Evolutionary conservation across 2,797 vertebrate species (phyloP).

Genomic region (Chromobotia macracanthus): DNA sequence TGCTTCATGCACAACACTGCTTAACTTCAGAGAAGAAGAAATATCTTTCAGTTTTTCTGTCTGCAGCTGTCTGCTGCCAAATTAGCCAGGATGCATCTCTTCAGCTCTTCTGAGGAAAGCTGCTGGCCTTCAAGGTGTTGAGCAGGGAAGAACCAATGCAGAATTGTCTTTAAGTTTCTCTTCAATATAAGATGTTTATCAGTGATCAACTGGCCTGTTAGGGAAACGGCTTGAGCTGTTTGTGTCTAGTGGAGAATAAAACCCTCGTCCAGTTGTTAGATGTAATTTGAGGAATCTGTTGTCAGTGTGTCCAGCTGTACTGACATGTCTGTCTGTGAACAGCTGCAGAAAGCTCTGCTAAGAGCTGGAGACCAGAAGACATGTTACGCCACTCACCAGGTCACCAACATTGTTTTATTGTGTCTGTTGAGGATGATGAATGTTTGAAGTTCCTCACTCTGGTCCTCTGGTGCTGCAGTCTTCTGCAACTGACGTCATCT

Average conservation of each 20-base stretch:
- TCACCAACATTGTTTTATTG: conserved; percentile 60
- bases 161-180: conserved; percentile 8
- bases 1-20: too few species aligned
- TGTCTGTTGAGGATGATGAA: conserved; percentile 56
- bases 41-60: not conserved
- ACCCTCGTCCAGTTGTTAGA: conserved; percentile 36
- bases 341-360: conserved; percentile 54
- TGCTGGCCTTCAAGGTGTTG: not conserved
- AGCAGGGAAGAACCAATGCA: not conserved
- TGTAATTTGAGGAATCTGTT: conserved; percentile 56
- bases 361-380: conserved; percentile 45
- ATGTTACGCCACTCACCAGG: conserved; percentile 54
- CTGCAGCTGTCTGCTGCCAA: not conserved
- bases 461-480: conserved; percentile 37
- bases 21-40: not conserved
- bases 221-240: conserved; percentile 31
- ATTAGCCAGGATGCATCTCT: not conserved
- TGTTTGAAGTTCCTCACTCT: conserved; percentile 55
- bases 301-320: conserved; percentile 58
- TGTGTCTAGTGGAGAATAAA: conserved; percentile 46
- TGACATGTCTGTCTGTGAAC: conserved; percentile 55
- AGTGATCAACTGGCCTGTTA: conserved; percentile 22
- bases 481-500: conserved; percentile 46
- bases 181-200: not conserved
- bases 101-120: not conserved